Evolutionary conservation across 2,113 vertebrate species (phyloP).

Genomic region (Lethenteron camtschaticum): DNA sequence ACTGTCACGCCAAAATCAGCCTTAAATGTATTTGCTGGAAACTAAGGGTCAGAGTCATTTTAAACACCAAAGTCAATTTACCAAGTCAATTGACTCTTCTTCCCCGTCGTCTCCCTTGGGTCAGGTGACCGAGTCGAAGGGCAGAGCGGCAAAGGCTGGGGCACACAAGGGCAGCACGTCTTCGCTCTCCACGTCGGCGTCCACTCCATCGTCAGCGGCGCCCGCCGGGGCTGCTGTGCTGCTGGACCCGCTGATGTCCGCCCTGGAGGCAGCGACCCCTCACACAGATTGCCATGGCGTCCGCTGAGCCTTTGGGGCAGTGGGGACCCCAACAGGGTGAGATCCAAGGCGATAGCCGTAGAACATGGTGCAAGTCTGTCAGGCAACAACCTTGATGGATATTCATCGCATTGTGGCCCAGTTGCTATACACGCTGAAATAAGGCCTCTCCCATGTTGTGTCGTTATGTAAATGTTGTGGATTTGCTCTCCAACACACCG

Average conservation of each 20-base stretch:
- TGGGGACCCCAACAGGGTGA: not conserved
- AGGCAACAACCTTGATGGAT: not conserved
- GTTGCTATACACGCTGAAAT: not conserved
- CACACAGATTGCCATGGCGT: conserved; percentile 46
- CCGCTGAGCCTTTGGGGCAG: not conserved
- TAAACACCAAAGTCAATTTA: not conserved
- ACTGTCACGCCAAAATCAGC: not conserved
- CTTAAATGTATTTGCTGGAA: not conserved
- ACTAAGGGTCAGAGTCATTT: not conserved
- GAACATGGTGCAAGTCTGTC: not conserved
- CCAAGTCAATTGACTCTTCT: not conserved
- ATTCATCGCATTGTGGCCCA: not conserved
- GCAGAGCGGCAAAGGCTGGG: conserved; percentile 27
- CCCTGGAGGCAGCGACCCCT: conserved; percentile 68
- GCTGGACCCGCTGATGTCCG: conserved; percentile 59
- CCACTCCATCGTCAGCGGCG: conserved; percentile 25
- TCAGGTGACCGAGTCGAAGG: conserved; percentile 72
- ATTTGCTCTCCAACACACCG: no score
- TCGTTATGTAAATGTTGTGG: not conserved
- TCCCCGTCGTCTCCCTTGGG: not conserved
- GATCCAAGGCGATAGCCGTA: not conserved
- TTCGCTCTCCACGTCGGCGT: conserved; percentile 70
- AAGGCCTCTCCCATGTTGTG: not conserved
- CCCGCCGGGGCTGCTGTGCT: conserved; percentile 1
- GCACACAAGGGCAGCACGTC: conserved; percentile 66